Percentiles rank a stretch among this genome's conserved stretches.
phyloP scores from a whole-genome alignment of 2,113 vertebrate species.

The Phalacrocorax aristotelis region DNA sequence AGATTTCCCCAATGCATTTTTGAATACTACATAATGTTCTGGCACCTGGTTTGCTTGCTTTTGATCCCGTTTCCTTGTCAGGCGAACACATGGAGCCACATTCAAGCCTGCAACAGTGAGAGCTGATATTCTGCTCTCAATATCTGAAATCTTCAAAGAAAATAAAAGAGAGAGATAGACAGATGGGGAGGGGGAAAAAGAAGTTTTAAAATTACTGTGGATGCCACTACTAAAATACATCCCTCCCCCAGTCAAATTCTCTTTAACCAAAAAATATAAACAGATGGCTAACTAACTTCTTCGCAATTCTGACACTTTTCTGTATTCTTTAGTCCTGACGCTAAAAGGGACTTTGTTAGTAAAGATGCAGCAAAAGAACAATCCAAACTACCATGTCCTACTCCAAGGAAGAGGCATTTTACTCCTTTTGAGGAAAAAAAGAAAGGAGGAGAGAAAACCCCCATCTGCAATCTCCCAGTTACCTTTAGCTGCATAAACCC shows the following conservation, averaged over 20 bases:
- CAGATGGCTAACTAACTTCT: constrained; percentile 21
- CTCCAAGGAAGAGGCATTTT: constrained; percentile 2
- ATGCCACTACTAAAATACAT: constrained; percentile 22
- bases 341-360: background rate
- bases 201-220: constrained; percentile 60
- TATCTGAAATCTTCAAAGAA: constrained; percentile 89
- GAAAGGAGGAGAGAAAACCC: background rate
- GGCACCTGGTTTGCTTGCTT: constrained; percentile 76
- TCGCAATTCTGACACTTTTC: constrained; percentile 5
- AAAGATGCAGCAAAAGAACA: constrained; percentile 7
- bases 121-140: constrained; percentile 95
- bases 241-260: constrained; percentile 27
- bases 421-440: constrained; percentile 12
- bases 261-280: background rate
- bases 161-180: constrained; percentile 58
- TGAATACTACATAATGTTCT: background rate
- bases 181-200: constrained; percentile 44
- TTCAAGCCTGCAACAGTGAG: constrained; percentile 93
- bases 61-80: constrained; percentile 79
- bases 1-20: background rate
- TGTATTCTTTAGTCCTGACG: constrained; percentile 7
- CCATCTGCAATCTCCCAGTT: background rate
- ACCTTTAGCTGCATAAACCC: background rate
- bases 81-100: constrained; percentile 84
- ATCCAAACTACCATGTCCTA: background rate